Evolutionary conservation across 2,797 vertebrate genomes (phyloP), one percentile per base, ranked within the genome.

Genomic region (Tiaroga cobitis): DNA sequence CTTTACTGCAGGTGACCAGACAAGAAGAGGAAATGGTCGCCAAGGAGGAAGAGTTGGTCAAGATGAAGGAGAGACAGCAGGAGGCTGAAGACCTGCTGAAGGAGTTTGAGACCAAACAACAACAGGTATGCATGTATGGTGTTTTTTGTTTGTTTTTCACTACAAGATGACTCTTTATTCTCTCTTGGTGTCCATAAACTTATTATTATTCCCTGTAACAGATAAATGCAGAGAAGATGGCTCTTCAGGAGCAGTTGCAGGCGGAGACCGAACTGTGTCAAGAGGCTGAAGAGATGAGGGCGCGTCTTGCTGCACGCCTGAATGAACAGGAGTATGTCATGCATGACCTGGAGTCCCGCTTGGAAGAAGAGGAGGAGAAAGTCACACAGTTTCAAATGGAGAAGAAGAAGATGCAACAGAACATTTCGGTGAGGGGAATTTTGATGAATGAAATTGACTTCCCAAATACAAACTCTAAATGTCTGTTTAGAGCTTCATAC

Each of bases 231-330:
- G 96, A 97, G 93, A 97, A 97, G 91, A 69, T 95, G 90, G 95
- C 96, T 85, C 93, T 97, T 46, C 96, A 97, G n/a, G 98, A 99
- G 91, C 98, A 99, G 80, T 94, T 99, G 1, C 98, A 99, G 49
- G 98, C 98, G 0, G 98, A 99, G 93, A 99, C 97, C 0, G 98
- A 99, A 93, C 96, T 98, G 75, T 99, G 98, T 59, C 97, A 97
- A 0, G 98, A 99, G 91, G 97, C 97, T 0, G 98, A 99, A 86
- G 98, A 99, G 95, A 98, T 99, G 98, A 95, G 98, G 83, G 96
- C 97, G 13, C 96, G 98, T 19, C 93, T 99, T 26, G 96, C 97
- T 1, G 95, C 96, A 11, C 97, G 98, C 88, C 98, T 99, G 80
- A 97, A 99, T 81, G 98, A 99, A 76, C 15, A 98, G 82, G 98